Evolutionary conservation across 1,140 invertebrate species (phyloP), one percentile per base, ranked within the genome.

Genomic region (Bombus affinis): DNA sequence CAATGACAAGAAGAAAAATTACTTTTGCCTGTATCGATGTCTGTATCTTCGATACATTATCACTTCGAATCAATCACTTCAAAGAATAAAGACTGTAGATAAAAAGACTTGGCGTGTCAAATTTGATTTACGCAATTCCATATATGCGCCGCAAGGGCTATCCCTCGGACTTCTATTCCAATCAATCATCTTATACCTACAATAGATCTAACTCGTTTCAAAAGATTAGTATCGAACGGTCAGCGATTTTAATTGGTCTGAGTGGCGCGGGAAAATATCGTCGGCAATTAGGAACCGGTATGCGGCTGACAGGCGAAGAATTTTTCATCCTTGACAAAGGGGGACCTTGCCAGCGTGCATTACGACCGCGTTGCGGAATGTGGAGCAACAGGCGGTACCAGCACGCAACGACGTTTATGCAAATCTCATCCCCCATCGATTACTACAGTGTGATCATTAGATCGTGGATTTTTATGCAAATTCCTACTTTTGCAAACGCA

Each of bases 261-360:
- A n/a, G 13, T 53, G 66, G 32, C 37, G 35, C 35, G 65, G 75
- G n/a, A 71, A 81, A 74, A 74, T 81, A 81, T 81, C 37, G n/a
- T 42, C 13, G n/a, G 37, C 59, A 80, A 85, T 85, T 81, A 81
- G 71, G 78, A n/a, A 47, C 25, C 44, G 62, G 83, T 68, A 68
- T 32, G 59, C 44, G 73, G 85, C 59, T 32, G 42, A 15, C 66
- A 35, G 28, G n/a, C 37, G 75, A 70, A 13, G 65, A n/a, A 87
- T 87, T 91, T 92, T 92, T 86, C 86, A 89, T 90, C 89, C 88
- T 90, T 90, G 88, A 85, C 81, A 85, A 86, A 86, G 57, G 82
- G 71, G 87, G 85, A 91, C 89, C 91, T 92, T 92, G 85, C 37
- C 37, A 12, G 25, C 72, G 44, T 68, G 85, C 25, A 74, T 86